These are phyloP conservation scores for Drosophila pseudoobscura DNA, from an alignment of 1,140 invertebrate genomes.

Conservation along the genomic window DNA sequence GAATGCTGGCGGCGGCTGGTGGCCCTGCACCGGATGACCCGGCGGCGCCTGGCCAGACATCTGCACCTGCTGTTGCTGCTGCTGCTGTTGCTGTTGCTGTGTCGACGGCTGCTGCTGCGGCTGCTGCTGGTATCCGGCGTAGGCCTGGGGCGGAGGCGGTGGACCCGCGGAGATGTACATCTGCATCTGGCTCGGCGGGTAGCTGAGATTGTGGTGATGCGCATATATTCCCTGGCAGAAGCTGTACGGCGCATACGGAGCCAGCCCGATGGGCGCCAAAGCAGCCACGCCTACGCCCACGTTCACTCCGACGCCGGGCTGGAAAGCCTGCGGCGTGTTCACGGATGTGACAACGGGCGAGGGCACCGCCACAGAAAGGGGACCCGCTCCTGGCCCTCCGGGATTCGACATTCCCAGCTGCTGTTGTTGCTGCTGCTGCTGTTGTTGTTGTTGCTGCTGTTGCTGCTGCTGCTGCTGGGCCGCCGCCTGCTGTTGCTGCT, in stretches of 20 bases:
- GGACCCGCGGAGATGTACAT: conserved; percentile 84
- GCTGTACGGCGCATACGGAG: conserved; percentile 76
- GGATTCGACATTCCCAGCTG: conserved; percentile 46
- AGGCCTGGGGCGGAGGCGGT: conserved; percentile 84
- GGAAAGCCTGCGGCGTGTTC: conserved; percentile 84
- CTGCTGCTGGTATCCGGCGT: conserved; percentile 74
- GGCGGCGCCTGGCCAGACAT: conserved; percentile 60
- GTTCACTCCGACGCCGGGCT: conserved; percentile 78
- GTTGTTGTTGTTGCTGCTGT: conserved; percentile 67
- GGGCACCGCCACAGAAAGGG: conserved; percentile 46
- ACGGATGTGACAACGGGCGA: conserved; percentile 86
- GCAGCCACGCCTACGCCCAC: conserved; percentile 74
- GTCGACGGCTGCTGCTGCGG: conserved; percentile 45
- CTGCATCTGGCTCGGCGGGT: conserved; percentile 83
- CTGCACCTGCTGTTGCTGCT: conserved; percentile 60
- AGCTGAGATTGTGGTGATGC: conserved; percentile 79
- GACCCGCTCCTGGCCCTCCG: conserved; percentile 38
- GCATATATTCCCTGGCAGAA: conserved; percentile 80
- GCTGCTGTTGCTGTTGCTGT: conserved; percentile 58
- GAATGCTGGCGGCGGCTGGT: conserved; percentile 54
- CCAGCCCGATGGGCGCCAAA: conserved; percentile 72
- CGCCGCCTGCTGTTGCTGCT: conserved; percentile 57
- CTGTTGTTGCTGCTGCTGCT: conserved; percentile 78
- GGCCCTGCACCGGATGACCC: conserved; percentile 50
- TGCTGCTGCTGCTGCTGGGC: conserved; percentile 58